These are phyloP conservation scores for Drosophila sechellia DNA, from an alignment of 1,140 invertebrate genomes.

Conservation along the genomic window DNA sequence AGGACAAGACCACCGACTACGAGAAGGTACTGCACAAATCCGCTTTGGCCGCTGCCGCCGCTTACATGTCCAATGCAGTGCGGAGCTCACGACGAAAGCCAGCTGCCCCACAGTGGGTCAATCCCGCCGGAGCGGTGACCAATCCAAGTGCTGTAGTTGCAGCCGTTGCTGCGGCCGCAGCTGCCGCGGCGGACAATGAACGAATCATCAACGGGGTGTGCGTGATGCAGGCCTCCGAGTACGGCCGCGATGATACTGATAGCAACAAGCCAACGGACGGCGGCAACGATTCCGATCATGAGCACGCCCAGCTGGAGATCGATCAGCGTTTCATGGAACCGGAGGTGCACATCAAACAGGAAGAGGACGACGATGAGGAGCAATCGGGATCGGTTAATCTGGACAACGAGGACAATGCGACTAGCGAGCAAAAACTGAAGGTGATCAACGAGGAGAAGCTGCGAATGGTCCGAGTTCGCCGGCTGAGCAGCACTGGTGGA, in stretches of 20 bases:
- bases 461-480: slow-evolving; percentile 72
- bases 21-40: slow-evolving; percentile 79
- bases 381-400: not conserved
- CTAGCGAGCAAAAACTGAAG: slow-evolving; percentile 59
- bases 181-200: slow-evolving; percentile 86
- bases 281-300: slow-evolving; percentile 85
- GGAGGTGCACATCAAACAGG: slow-evolving; percentile 79
- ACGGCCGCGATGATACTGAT: slow-evolving; percentile 95
- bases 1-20: slow-evolving; percentile 86
- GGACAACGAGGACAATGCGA: slow-evolving; percentile 7
- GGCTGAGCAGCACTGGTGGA: slow-evolving; percentile 66
- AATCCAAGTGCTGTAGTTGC: slow-evolving; percentile 44
- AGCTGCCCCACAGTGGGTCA: slow-evolving; percentile 98
- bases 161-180: slow-evolving; percentile 18
- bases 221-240: slow-evolving; percentile 90
- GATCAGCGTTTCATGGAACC: slow-evolving; percentile 79
- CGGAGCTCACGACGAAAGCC: slow-evolving; percentile 91
- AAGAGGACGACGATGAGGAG: slow-evolving; percentile 74
- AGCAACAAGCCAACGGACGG: slow-evolving; percentile 85
- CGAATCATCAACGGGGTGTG: slow-evolving; percentile 96
- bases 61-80: slow-evolving; percentile 73
- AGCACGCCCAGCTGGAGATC: slow-evolving; percentile 60
- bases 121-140: slow-evolving; percentile 88
- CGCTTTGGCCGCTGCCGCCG: slow-evolving; percentile 60
- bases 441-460: slow-evolving; percentile 78